phyloP scores from a whole-genome alignment of 2,888 invertebrate species.

The Lasioglossum morio region DNA sequence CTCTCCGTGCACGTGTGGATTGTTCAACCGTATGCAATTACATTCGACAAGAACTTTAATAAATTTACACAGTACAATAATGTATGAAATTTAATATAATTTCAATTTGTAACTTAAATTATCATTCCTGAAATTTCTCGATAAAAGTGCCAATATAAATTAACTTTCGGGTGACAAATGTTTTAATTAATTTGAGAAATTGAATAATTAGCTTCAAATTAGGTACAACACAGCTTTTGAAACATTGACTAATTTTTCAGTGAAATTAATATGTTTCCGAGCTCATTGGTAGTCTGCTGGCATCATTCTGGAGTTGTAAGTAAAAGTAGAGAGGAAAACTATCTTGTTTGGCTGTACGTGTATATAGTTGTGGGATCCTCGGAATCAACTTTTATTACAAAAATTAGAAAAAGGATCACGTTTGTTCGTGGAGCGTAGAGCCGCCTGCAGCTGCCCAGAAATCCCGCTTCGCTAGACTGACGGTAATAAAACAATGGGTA shows the following conservation, averaged over 20 bases:
- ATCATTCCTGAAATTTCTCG: not conserved
- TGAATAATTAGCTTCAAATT: not conserved
- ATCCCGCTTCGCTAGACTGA: not conserved
- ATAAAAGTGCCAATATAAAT: not conserved
- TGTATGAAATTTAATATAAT: not conserved
- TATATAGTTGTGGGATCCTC: not conserved
- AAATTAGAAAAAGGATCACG: conserved; percentile 7
- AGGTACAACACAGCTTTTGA: not conserved
- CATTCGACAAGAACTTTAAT: not conserved
- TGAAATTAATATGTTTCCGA: not conserved
- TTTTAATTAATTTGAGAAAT: not conserved
- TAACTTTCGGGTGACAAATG: not conserved
- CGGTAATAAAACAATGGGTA: not conserved
- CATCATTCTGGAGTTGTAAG: not conserved
- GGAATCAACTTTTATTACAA: not conserved
- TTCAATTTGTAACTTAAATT: not conserved
- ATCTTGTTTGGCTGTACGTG: not conserved
- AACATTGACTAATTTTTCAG: not conserved
- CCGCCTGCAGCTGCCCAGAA: not conserved
- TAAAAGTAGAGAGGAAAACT: not conserved
- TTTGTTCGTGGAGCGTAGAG: not conserved
- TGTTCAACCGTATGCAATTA: not conserved
- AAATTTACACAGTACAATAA: not conserved
- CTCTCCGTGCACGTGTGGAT: not conserved
- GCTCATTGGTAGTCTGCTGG: not conserved